phyloP scores from a whole-genome alignment of 23 tunicate species.

The Phallusia fumigata region DNA sequence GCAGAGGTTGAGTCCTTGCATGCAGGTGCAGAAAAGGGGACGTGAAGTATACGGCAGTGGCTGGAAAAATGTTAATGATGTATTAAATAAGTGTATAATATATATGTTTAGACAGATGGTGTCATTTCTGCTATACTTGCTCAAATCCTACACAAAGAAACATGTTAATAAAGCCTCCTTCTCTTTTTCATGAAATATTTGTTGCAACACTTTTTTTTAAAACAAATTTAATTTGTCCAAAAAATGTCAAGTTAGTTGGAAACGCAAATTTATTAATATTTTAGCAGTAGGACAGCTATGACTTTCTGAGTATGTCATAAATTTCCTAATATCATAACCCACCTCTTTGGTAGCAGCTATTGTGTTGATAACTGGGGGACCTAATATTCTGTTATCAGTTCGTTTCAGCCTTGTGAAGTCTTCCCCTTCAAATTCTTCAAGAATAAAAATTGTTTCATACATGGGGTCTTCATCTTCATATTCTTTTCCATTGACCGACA shows the following conservation, averaged over 20 bases:
- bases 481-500: constrained; percentile 69
- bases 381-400: constrained; percentile 61
- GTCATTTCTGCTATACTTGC: too few relatives aligned
- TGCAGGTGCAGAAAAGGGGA: constrained; percentile 79
- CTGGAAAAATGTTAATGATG: constrained; percentile 42
- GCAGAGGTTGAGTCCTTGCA: constrained; percentile 86
- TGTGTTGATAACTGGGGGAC: constrained; percentile 70
- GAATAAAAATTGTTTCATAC: constrained; percentile 85
- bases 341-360: constrained; percentile 70
- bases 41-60: constrained; percentile 85
- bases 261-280: too few relatives aligned
- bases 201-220: too few relatives aligned
- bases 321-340: background rate
- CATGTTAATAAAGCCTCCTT: too few relatives aligned
- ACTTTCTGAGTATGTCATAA: too few relatives aligned
- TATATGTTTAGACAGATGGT: background rate
- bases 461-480: constrained; percentile 72
- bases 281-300: too few relatives aligned
- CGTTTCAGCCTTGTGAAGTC: constrained; percentile 44
- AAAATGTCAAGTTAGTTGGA: too few relatives aligned
- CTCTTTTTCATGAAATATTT: too few relatives aligned
- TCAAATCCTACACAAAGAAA: too few relatives aligned
- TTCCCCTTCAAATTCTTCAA: constrained; percentile 78
- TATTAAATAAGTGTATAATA: too few relatives aligned
- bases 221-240: too few relatives aligned